Evolutionary conservation across 2,888 invertebrate genomes (phyloP).

Genomic region (Eudemis profundana): DNA sequence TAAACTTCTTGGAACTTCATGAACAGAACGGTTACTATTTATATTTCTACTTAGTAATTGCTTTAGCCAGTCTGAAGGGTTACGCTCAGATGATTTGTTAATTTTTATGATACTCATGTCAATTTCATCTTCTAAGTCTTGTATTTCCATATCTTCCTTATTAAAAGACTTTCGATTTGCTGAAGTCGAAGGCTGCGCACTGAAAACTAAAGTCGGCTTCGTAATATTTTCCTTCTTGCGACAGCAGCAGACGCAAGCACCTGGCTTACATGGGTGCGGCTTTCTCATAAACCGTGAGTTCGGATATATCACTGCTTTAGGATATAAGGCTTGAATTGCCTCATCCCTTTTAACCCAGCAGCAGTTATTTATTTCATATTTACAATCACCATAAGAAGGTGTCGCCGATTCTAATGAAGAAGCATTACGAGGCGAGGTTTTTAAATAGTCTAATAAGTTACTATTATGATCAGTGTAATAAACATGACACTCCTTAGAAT

Average conservation of each 20-base stretch:
- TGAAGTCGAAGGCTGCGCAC: background rate
- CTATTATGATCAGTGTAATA: slow-evolving; percentile 21
- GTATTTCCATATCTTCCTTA: background rate
- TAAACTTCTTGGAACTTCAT: background rate
- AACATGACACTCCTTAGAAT: slow-evolving; percentile 8
- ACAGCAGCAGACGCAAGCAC: slow-evolving; percentile 34
- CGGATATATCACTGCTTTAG: slow-evolving; percentile 26
- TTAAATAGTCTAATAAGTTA: slow-evolving; percentile 12
- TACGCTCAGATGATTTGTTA: slow-evolving; percentile 9
- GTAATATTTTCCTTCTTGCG: slow-evolving; percentile 8
- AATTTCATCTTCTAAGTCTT: slow-evolving; percentile 30
- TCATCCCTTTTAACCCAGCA: slow-evolving; percentile 35
- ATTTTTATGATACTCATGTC: slow-evolving; percentile 13
- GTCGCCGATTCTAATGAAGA: background rate
- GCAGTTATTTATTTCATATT: slow-evolving; percentile 12
- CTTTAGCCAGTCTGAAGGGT: background rate
- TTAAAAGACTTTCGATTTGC: background rate
- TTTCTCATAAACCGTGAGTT: slow-evolving; percentile 31
- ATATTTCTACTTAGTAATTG: background rate
- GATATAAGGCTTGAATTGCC: slow-evolving; percentile 22
- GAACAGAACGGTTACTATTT: background rate
- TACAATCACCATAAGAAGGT: background rate
- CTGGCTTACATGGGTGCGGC: slow-evolving; percentile 18
- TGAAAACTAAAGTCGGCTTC: background rate
- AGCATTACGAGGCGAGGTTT: background rate